These are phyloP conservation scores for Pseudois nayaur DNA, from an alignment of 2,113 vertebrate genomes.

Conservation along the genomic window DNA sequence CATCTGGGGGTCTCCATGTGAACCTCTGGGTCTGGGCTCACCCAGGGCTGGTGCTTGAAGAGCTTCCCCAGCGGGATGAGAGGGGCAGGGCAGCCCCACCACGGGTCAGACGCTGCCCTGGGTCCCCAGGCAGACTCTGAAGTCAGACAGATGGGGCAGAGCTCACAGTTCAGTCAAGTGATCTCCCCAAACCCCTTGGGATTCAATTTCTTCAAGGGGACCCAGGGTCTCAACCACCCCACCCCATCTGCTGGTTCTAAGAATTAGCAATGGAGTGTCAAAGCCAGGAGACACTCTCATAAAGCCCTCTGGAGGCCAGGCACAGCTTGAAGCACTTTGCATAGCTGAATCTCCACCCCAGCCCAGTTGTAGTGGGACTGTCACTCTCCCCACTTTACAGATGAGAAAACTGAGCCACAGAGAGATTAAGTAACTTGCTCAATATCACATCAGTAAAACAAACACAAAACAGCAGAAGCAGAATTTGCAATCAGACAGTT, in stretches of 20 bases:
- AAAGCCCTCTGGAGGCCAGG: background rate
- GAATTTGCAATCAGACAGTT: background rate
- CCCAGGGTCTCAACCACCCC: too few relatives aligned
- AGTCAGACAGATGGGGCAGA: accelerated
- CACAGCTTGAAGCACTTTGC: background rate
- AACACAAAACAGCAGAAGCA: background rate
- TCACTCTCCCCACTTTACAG: background rate
- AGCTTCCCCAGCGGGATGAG: background rate
- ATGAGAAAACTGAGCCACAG: background rate
- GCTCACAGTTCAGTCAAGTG: background rate
- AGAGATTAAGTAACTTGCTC: background rate
- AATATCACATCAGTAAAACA: background rate
- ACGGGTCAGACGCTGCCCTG: accelerated
- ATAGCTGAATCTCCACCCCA: background rate
- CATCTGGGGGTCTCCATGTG: too few relatives aligned
- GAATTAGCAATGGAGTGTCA: background rate
- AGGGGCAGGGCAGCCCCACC: background rate
- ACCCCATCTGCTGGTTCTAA: background rate
- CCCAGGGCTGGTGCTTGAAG: background rate
- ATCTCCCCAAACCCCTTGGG: background rate
- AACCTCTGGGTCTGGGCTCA: background rate
- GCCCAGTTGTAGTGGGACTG: background rate
- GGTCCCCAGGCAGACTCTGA: accelerated
- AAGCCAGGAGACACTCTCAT: background rate
- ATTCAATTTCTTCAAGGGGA: background rate